Percentiles rank a stretch among this genome's conserved stretches.
phyloP scores from a whole-genome alignment of 2,888 invertebrate genomes.

The Celastrina argiolus region DNA sequence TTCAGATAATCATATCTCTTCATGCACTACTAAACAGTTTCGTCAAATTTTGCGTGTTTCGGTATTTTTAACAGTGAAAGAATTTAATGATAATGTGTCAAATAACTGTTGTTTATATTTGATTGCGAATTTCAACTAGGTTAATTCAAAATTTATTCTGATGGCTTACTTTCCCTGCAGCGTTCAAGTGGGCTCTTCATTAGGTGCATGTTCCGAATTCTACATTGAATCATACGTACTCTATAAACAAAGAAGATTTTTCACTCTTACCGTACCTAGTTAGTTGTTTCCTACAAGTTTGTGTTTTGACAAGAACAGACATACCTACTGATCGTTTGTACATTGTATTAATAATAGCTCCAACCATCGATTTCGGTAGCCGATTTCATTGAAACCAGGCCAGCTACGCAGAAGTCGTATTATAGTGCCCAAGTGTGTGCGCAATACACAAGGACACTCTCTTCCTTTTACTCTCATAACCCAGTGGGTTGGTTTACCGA shows the following conservation, averaged over 20 bases:
- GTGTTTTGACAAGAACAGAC: too few species aligned
- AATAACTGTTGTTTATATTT: slow-evolving; percentile 12
- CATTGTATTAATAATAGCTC: too few species aligned
- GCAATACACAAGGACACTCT: too few species aligned
- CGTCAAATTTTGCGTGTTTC: slow-evolving; percentile 16
- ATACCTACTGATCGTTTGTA: too few species aligned
- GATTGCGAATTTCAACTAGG: slow-evolving; percentile 20
- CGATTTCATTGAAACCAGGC: too few species aligned
- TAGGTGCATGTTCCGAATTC: neutral
- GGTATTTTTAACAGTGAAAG: slow-evolving; percentile 21
- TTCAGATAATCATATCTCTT: slow-evolving; percentile 20
- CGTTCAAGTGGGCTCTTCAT: neutral
- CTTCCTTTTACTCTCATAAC: too few species aligned
- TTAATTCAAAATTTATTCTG: slow-evolving; percentile 19
- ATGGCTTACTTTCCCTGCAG: slow-evolving; percentile 5
- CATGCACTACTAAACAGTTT: slow-evolving; percentile 22
- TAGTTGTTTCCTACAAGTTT: neutral
- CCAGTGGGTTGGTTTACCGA: too few species aligned
- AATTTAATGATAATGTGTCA: slow-evolving; percentile 17
- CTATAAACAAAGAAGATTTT: neutral
- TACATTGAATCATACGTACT: neutral
- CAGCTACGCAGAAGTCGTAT: too few species aligned
- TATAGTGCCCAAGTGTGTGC: too few species aligned
- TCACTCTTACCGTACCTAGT: neutral
- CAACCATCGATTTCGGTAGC: too few species aligned